Conservation (phyloP, 2,888 invertebrate species). For the Agapostemon virescens region DNA sequence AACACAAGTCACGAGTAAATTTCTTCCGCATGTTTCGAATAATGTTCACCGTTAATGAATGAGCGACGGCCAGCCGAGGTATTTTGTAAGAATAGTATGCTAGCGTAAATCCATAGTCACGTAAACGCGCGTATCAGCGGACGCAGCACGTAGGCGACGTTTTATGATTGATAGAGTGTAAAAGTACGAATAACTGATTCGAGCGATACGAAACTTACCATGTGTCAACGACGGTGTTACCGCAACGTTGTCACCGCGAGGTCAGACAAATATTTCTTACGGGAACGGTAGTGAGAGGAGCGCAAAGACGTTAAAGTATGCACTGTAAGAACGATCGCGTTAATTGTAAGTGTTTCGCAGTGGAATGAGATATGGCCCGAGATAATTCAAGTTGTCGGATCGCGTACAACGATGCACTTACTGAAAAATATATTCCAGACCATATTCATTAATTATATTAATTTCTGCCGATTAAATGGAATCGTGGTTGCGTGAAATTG, state of each 20-base stretch:
- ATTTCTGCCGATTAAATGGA: not conserved
- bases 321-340: not conserved
- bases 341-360: not conserved
- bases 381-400: no score
- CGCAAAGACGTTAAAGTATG: not conserved
- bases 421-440: not conserved
- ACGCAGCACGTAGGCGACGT: not conserved
- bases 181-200: not conserved
- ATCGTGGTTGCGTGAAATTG: not conserved
- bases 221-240: not conserved
- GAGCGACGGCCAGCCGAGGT: not conserved
- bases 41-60: not conserved
- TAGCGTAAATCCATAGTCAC: not conserved
- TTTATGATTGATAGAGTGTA: not conserved
- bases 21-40: not conserved
- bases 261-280: not conserved
- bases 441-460: not conserved
- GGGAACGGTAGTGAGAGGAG: not conserved
- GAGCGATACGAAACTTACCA: not conserved
- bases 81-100: not conserved
- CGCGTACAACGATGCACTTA: not conserved
- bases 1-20: not conserved
- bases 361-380: not conserved
- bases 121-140: not conserved
- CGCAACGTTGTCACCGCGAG: not conserved